Conservation (phyloP, 1,140 invertebrate species). For the Pygmarrhopalites habei region DNA sequence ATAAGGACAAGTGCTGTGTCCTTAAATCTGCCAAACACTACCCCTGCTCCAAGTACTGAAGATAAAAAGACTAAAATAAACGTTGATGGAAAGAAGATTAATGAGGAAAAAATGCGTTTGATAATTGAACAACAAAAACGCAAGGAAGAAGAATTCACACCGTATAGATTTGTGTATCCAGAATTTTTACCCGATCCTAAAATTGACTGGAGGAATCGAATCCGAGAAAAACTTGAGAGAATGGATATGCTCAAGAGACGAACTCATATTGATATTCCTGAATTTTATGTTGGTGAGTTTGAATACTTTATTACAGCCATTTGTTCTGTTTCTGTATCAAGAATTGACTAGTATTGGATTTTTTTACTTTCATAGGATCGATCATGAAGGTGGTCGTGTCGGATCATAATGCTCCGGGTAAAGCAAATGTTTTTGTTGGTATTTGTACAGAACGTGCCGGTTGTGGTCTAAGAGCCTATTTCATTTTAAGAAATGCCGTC, state of each 20-base stretch:
- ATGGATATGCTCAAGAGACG: conserved; percentile 86
- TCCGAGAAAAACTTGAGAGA: conserved; percentile 83
- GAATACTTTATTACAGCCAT: neutral
- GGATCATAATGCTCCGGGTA: conserved; percentile 76
- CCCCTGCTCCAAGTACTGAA: too few species aligned
- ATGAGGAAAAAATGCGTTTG: too few species aligned
- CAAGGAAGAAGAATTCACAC: conserved; percentile 31
- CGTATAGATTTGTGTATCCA: conserved; percentile 72
- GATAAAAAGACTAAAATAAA: too few species aligned
- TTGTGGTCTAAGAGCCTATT: conserved; percentile 70
- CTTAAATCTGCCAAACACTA: too few species aligned
- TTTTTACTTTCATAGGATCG: conserved; percentile 57
- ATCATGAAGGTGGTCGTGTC: conserved; percentile 86
- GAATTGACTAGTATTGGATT: neutral
- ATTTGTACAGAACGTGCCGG: conserved; percentile 84
- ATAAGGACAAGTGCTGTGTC: too few species aligned
- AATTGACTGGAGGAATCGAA: conserved; percentile 62
- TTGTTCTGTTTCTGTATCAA: neutral
- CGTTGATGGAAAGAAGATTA: too few species aligned
- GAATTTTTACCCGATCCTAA: conserved; percentile 90
- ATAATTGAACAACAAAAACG: conserved; percentile 3
- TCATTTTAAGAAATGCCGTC: conserved; percentile 86
- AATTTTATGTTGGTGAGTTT: conserved; percentile 90
- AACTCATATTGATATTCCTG: conserved; percentile 77
- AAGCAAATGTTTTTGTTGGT: conserved; percentile 85